A percentile compares a stretch with the other conserved stretches of the same genome.
phyloP scores from a whole-genome alignment of 2,797 vertebrate species.

The Myotis findleyi region DNA sequence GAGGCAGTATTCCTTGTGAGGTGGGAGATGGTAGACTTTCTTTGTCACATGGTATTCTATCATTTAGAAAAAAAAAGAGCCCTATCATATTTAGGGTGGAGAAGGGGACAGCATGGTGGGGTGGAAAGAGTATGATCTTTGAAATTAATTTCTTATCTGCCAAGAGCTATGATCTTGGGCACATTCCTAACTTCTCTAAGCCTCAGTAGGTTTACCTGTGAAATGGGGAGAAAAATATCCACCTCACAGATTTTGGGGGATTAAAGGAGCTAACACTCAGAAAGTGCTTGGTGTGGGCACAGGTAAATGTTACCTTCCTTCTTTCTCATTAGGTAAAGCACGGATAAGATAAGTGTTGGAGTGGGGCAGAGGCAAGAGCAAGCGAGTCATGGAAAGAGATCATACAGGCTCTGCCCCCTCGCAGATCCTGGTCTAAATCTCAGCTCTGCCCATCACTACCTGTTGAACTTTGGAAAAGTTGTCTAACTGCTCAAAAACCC shows the following conservation, averaged over 20 bases:
- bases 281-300: background rate
- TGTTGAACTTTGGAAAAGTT: background rate
- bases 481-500: background rate
- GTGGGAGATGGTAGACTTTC: background rate
- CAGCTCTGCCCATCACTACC: background rate
- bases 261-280: background rate
- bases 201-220: background rate
- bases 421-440: rapidly evolving
- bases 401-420: rapidly evolving
- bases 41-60: background rate
- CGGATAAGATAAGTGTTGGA: rapidly evolving
- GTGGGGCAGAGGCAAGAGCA: background rate
- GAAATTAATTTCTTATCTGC: background rate
- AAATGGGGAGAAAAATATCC: background rate
- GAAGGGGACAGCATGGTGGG: background rate
- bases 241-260: background rate
- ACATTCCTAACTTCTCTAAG: background rate
- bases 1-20: background rate
- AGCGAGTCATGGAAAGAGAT: rapidly evolving
- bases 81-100: background rate
- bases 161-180: background rate
- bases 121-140: background rate
- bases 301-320: background rate
- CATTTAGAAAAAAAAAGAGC: background rate
- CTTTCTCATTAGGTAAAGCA: background rate